phyloP scores from a whole-genome alignment of 1,140 invertebrate species.

The Muscidifurax raptorellus region DNA sequence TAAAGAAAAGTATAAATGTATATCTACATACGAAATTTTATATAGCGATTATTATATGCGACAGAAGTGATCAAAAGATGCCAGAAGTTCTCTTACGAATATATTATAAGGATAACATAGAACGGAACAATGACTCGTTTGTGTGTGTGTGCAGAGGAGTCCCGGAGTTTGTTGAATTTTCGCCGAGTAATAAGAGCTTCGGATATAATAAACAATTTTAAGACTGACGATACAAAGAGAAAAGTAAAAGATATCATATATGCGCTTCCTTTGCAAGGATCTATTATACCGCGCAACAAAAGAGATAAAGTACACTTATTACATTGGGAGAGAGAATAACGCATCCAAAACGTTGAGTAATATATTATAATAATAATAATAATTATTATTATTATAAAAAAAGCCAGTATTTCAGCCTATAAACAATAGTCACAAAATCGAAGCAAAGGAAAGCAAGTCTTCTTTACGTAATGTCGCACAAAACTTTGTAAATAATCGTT shows the following conservation, averaged over 20 bases:
- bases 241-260: background rate
- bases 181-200: conserved; percentile 26
- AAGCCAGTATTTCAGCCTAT: background rate
- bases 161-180: conserved; percentile 6
- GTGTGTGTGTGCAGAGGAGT: too few relatives aligned
- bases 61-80: conserved; percentile 17
- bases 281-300: background rate
- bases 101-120: background rate
- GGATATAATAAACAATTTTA: conserved; percentile 9
- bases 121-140: too few relatives aligned
- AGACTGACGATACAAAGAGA: conserved; percentile 26
- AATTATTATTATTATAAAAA: background rate
- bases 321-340: background rate
- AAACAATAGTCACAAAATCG: too few relatives aligned
- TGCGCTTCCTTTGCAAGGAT: conserved; percentile 26
- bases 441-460: background rate
- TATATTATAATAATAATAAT: too few relatives aligned
- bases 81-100: background rate
- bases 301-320: background rate
- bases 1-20: background rate
- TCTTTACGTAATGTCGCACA: background rate
- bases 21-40: conserved; percentile 25
- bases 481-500: conserved; percentile 41
- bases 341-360: background rate
- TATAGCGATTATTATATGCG: background rate